Base-by-base conservation (phyloP, 2,797 vertebrate species). In the Odontamblyopus lacepedii region DNA sequence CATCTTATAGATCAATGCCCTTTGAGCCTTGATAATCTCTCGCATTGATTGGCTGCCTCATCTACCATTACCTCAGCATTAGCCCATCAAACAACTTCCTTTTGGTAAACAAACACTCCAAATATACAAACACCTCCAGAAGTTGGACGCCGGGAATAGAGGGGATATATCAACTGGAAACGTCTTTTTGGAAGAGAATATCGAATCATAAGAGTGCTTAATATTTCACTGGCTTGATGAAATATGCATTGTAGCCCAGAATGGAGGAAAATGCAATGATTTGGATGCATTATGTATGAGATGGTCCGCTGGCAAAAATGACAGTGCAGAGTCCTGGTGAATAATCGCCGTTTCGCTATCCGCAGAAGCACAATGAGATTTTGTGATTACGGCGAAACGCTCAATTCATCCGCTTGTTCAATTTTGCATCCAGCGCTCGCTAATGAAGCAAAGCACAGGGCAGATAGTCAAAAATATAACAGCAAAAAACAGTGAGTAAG, bases 191-290 rank as follows among this genome's bases (percentile, higher is more conserved):
- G 88, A 90, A 86, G 84, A 85, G 89, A 93, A 93, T 89, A 91
- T 92, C 77, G 90, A 93, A 93, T 91, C 85, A 87, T 90, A 88
- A 85, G 85, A 89, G 86, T 90, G 69, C 88, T 93, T 90, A 93
- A 93, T 93, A 92, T 92, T 93, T 94, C 73, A 93, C 89, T 77
- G 83, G 30, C 87, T 87, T 91, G 84, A 91, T 94, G 80, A 93
- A 94, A 92, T 91, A 92, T 93, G 92, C 83, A 94, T 91, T 86
- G 88, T 91, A 89, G 86, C 90, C 84, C 85, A 88, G 88, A 89
- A 90, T 91, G 85, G 77, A 88, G 83, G 83, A 81, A 88, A 87
- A 91, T 91, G 90, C 89, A 87, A 92, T 90, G 90, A 91, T 92
- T 92, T 89, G 81, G 81, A 90, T 91, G 84, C 84, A 91, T 91